These are phyloP conservation scores for Ophion obscuratus DNA, from an alignment of 2,888 invertebrate genomes.

Conservation along the genomic window DNA sequence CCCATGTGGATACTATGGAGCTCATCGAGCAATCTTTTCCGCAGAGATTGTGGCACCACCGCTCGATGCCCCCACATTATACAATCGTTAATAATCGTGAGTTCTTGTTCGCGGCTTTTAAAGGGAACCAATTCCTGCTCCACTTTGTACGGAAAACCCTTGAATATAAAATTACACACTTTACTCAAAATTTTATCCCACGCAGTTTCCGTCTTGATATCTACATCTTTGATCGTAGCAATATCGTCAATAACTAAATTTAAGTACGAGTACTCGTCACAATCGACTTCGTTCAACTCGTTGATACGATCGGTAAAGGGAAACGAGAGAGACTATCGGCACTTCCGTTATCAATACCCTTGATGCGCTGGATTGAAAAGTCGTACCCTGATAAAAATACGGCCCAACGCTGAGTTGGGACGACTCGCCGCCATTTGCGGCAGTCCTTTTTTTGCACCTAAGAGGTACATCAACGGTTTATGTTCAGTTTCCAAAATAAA, in stretches of 20 bases:
- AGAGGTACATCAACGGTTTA: constrained; percentile 68
- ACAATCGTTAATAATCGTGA: too few relatives aligned
- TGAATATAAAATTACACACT: background rate
- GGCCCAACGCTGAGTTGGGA: constrained; percentile 71
- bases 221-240: constrained; percentile 12
- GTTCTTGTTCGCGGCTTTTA: too few relatives aligned
- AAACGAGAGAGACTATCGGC: constrained; percentile 66
- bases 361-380: constrained; percentile 62
- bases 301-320: background rate
- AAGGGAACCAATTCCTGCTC: too few relatives aligned
- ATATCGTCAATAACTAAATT: constrained; percentile 16
- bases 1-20: too few relatives aligned
- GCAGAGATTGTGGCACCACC: too few relatives aligned
- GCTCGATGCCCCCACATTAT: too few relatives aligned
- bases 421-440: constrained; percentile 67
- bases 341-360: constrained; percentile 60
- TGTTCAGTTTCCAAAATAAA: constrained; percentile 72
- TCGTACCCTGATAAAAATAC: constrained; percentile 68
- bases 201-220: background rate
- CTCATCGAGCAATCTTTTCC: too few relatives aligned
- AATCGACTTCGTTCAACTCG: background rate
- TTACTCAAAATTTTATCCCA: background rate
- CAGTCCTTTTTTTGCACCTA: constrained; percentile 61
- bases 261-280: constrained; percentile 7
- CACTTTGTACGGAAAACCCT: too few relatives aligned